These are phyloP conservation scores for Dioctria rufipes DNA, from an alignment of 2,888 invertebrate species.

Conservation along the genomic window DNA sequence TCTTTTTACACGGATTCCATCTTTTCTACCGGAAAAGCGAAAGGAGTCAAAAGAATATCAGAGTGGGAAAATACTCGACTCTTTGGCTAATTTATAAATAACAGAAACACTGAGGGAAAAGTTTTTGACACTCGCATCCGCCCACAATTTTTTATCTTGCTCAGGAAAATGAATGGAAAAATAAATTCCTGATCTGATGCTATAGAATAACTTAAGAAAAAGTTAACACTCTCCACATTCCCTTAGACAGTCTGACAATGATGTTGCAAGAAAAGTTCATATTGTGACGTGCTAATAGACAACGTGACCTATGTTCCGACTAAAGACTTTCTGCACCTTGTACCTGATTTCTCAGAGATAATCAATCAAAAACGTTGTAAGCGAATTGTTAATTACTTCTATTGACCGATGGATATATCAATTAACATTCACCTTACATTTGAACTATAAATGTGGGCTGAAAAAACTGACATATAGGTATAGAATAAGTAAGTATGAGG, in stretches of 20 bases:
- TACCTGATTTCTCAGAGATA: conserved; percentile 23
- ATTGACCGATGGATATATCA: conserved; percentile 2
- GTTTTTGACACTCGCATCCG: conserved; percentile 8
- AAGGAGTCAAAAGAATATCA: conserved; percentile 28
- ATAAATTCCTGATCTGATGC: conserved; percentile 16
- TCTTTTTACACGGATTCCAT: conserved; percentile 2
- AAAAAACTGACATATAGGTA: no score
- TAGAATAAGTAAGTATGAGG: no score
- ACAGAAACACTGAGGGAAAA: conserved; percentile 13
- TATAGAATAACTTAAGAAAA: neutral
- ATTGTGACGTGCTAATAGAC: conserved; percentile 18
- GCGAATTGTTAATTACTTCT: conserved; percentile 29
- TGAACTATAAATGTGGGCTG: neutral
- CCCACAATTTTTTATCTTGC: conserved; percentile 1
- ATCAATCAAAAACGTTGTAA: conserved; percentile 35
- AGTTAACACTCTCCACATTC: conserved; percentile 5
- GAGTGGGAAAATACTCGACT: neutral
- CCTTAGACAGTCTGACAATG: neutral
- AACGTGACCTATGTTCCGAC: neutral
- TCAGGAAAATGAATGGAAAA: conserved; percentile 36
- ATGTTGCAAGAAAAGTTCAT: conserved; percentile 8
- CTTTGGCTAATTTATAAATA: conserved; percentile 25
- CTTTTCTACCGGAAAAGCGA: neutral
- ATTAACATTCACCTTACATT: conserved; percentile 38
- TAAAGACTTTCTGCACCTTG: neutral